phyloP scores from a whole-genome alignment of 2,113 vertebrate genomes.

The Bucco capensis region DNA sequence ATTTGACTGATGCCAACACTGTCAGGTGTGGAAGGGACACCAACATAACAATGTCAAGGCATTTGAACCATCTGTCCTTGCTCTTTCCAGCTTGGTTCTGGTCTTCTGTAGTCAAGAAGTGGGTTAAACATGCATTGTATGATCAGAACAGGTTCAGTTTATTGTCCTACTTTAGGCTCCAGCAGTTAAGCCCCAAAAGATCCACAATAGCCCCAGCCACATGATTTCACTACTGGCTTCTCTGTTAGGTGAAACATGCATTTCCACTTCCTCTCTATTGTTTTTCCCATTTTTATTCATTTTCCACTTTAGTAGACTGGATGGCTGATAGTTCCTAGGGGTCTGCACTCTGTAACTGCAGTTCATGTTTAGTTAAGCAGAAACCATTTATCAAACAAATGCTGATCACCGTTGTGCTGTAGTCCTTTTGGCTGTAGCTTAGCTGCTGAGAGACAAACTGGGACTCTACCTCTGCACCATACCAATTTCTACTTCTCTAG shows the following conservation, averaged over 20 bases:
- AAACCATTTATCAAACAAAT: not conserved
- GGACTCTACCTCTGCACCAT: not conserved
- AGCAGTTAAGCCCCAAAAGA: not conserved
- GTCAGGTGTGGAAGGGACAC: not conserved
- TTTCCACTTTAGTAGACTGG: not conserved
- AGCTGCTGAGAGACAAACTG: not conserved
- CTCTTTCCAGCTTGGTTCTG: not conserved
- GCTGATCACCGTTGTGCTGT: not conserved
- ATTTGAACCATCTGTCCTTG: not conserved
- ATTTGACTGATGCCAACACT: fast-evolving
- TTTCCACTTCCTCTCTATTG: not conserved
- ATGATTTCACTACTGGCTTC: not conserved
- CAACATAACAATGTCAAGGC: not conserved
- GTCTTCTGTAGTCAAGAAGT: not conserved
- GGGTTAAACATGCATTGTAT: not conserved
- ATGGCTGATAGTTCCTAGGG: not conserved
- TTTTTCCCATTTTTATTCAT: not conserved
- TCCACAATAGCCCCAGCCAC: not conserved
- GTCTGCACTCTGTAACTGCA: not conserved
- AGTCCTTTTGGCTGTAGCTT: not conserved
- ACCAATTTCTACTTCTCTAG: not conserved
- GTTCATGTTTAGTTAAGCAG: not conserved
- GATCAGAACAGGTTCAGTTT: not conserved
- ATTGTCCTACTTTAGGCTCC: not conserved
- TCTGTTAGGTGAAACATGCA: not conserved